Evolutionary conservation across 2,113 vertebrate species (phyloP).

Genomic region (Chlamydotis undulata): DNA sequence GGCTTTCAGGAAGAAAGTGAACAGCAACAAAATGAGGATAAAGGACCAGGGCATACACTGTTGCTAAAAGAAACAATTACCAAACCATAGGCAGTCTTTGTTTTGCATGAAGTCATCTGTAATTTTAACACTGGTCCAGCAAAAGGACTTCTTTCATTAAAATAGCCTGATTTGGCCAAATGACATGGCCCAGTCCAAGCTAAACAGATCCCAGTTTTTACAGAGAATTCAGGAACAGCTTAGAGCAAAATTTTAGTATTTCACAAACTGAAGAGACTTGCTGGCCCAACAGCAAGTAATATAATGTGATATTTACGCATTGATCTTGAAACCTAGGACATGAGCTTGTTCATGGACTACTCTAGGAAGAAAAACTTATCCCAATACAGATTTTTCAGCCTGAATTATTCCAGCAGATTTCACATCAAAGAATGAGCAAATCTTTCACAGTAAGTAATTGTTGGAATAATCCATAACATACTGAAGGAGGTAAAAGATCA

Average conservation of each 20-base stretch:
- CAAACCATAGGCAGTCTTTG: neutral
- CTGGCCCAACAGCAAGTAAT: neutral
- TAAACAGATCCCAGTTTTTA: neutral
- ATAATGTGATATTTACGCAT: neutral
- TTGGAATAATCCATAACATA: neutral
- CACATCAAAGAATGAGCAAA: neutral
- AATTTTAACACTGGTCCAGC: neutral
- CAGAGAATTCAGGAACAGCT: conserved; percentile 26
- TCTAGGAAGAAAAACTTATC: neutral
- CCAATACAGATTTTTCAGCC: conserved; percentile 7
- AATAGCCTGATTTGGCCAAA: neutral
- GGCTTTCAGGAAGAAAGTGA: neutral
- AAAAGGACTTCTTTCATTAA: neutral
- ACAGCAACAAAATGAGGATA: neutral
- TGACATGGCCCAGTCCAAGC: neutral
- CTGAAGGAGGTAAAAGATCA: neutral
- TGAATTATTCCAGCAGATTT: conserved; percentile 22
- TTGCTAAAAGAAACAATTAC: neutral
- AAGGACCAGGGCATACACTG: neutral
- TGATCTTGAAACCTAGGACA: conserved; percentile 39
- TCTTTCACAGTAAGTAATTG: neutral
- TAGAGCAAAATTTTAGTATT: neutral
- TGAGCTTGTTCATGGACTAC: neutral
- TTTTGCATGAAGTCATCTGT: neutral
- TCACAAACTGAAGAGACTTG: neutral